phyloP scores from a whole-genome alignment of 1,140 invertebrate species.

The Procambarus virginalis region DNA sequence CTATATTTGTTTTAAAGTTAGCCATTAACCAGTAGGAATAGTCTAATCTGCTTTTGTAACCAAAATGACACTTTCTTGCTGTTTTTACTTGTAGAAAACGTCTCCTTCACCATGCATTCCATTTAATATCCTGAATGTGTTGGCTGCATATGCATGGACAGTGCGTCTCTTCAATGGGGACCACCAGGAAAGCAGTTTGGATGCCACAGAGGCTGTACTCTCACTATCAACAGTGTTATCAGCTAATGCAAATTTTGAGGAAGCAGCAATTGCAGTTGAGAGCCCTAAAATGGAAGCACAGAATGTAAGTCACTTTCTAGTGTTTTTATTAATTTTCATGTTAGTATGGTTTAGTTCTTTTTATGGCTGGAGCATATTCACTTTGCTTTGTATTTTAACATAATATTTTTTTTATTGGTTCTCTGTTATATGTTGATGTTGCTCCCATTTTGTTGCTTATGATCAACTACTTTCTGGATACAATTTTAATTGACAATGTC shows the following conservation, averaged over 20 bases:
- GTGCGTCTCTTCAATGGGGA: constrained; percentile 62
- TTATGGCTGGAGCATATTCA: too few species aligned
- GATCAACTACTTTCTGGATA: too few species aligned
- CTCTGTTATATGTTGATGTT: too few species aligned
- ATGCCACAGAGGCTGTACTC: constrained; percentile 43
- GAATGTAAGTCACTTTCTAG: constrained; percentile 13
- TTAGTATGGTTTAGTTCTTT: too few species aligned
- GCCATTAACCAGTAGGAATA: too few species aligned
- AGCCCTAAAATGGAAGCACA: constrained; percentile 57
- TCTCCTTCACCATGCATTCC: constrained; percentile 38
- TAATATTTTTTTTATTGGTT: too few species aligned
- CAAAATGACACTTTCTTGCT: not conserved
- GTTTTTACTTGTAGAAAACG: constrained; percentile 13
- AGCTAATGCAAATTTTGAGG: constrained; percentile 47
- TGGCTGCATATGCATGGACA: constrained; percentile 49
- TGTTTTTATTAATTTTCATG: not conserved
- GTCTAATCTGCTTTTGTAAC: too few species aligned
- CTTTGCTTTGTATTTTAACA: too few species aligned
- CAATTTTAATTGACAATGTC: too few species aligned
- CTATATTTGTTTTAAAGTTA: too few species aligned
- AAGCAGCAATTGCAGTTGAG: constrained; percentile 51
- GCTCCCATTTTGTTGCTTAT: too few species aligned
- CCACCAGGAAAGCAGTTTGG: constrained; percentile 46
- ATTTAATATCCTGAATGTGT: constrained; percentile 50
- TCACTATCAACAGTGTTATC: constrained; percentile 47